Evolutionary conservation across 1,140 invertebrate genomes (phyloP).

Genomic region (Amyelois transitella): DNA sequence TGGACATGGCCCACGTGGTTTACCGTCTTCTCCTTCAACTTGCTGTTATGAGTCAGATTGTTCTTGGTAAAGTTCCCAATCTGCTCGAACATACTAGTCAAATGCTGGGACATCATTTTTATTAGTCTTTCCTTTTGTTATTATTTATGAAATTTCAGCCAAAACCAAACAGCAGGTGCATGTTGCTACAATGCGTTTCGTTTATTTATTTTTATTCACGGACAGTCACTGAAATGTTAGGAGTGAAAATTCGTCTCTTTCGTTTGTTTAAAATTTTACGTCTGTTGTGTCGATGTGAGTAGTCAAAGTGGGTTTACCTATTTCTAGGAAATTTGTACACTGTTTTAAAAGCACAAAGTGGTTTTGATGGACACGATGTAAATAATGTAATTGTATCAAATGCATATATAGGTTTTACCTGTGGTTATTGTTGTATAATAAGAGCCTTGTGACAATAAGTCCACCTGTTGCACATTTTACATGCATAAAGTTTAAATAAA

Average conservation of each 20-base stretch:
- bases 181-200: slow-evolving; percentile 12
- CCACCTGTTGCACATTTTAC: no score
- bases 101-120: slow-evolving; percentile 72
- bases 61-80: slow-evolving; percentile 74
- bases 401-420: no score
- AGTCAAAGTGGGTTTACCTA: no score
- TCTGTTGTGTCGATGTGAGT: background rate
- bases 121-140: slow-evolving; percentile 9
- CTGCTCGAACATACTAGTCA: slow-evolving; percentile 71
- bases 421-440: no score
- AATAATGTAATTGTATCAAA: no score
- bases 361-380: no score
- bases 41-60: slow-evolving; percentile 63
- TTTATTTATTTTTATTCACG: slow-evolving; percentile 1
- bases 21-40: slow-evolving; percentile 47
- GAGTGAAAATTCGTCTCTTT: slow-evolving; percentile 33
- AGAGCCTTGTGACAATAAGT: no score
- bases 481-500: no score
- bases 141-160: slow-evolving; percentile 17
- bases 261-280: slow-evolving; percentile 9
- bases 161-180: slow-evolving; percentile 32
- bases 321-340: no score
- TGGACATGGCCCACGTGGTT: slow-evolving; percentile 54
- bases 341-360: no score
- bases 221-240: background rate